A percentile compares a stretch with the other conserved stretches of the same genome.
Evolutionary conservation across 2,113 vertebrate species (phyloP).

Genomic region (Rhadina sibilatrix): DNA sequence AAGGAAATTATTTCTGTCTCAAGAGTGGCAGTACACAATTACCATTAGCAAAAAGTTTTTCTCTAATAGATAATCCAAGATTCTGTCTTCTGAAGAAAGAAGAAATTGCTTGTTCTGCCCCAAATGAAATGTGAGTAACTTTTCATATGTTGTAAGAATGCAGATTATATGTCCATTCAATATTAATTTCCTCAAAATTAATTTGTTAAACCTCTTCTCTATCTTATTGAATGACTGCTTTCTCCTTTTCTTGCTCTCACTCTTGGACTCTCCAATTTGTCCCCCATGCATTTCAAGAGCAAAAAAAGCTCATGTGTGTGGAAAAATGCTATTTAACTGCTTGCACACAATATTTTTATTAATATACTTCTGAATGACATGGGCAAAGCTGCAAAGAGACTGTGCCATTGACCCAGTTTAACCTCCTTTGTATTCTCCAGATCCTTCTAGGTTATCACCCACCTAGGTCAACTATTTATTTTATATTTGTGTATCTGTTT

Average conservation of each 20-base stretch:
- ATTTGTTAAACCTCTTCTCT: neutral
- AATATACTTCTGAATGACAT: neutral
- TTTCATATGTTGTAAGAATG: neutral
- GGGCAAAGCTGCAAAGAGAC: neutral
- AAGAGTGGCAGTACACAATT: neutral
- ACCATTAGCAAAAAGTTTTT: neutral
- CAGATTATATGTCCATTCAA: neutral
- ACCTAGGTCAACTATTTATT: neutral
- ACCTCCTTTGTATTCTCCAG: neutral
- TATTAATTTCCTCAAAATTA: neutral
- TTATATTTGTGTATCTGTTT: neutral
- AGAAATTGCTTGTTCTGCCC: neutral
- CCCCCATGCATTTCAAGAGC: neutral
- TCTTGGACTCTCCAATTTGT: neutral
- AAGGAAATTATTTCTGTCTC: neutral
- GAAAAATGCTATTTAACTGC: neutral
- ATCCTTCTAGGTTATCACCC: neutral
- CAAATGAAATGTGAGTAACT: neutral
- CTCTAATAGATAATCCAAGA: neutral
- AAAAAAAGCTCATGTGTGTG: neutral
- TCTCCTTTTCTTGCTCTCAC: neutral
- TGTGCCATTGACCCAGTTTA: neutral
- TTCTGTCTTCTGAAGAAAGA: neutral
- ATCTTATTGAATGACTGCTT: neutral
- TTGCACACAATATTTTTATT: neutral